These are phyloP conservation scores for Paratrypauchen microcephalus DNA, from an alignment of 2,797 vertebrate species.

Conservation along the genomic window DNA sequence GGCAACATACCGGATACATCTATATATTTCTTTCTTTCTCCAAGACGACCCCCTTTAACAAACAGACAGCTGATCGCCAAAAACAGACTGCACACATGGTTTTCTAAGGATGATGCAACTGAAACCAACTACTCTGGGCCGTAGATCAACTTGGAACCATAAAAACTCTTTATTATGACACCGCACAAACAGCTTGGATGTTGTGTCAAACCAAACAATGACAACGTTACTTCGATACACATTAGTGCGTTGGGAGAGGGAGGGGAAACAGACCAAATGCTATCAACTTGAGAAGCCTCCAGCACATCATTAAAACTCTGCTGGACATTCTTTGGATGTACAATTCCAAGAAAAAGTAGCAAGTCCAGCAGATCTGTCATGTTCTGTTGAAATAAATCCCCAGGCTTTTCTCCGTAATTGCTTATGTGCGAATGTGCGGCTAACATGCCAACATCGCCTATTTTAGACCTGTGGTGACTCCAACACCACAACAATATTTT, in stretches of 20 bases:
- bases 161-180: not conserved
- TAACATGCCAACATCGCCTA: slow-evolving; percentile 13
- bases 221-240: not conserved
- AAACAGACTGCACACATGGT: not conserved
- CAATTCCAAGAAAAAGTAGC: slow-evolving; percentile 15
- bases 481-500: not conserved
- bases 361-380: slow-evolving; percentile 15
- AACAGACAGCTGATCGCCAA: not conserved
- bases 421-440: slow-evolving; percentile 7
- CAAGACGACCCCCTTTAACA: no score
- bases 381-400: slow-evolving; percentile 2
- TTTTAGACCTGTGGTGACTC: not conserved
- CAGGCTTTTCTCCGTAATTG: slow-evolving; percentile 10
- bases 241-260: not conserved
- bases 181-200: not conserved
- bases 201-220: slow-evolving; percentile 5
- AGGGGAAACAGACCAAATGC: slow-evolving; percentile 1
- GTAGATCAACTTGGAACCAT: not conserved
- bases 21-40: no score
- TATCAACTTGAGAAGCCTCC: not conserved
- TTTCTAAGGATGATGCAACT: not conserved
- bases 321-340: slow-evolving; percentile 18
- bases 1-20: no score
- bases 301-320: slow-evolving; percentile 11
- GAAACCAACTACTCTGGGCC: not conserved